phyloP scores from a whole-genome alignment of 2,888 invertebrate genomes.

The Eurytoma californica region DNA sequence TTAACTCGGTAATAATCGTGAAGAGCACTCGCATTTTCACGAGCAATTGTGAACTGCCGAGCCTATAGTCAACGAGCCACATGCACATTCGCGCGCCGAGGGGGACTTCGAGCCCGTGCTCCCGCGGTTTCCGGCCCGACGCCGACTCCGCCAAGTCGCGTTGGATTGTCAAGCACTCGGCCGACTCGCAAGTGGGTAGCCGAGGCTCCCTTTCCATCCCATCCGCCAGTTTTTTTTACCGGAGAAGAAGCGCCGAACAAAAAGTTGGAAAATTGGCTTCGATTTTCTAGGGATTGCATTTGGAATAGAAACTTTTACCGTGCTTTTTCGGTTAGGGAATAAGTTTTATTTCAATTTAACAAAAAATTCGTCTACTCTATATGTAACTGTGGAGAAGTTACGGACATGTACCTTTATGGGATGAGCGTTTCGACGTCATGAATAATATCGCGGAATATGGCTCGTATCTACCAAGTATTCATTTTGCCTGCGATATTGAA shows the following conservation, averaged over 20 bases:
- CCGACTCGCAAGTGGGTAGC: too few species aligned
- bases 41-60: constrained; percentile 57
- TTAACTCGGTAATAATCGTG: constrained; percentile 68
- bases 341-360: too few species aligned
- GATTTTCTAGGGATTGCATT: neutral
- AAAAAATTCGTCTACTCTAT: too few species aligned
- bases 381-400: too few species aligned
- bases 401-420: too few species aligned
- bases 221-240: neutral
- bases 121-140: constrained; percentile 3
- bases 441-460: constrained; percentile 8
- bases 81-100: neutral
- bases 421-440: neutral
- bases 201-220: neutral
- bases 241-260: neutral
- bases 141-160: neutral
- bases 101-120: neutral
- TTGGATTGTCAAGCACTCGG: constrained; percentile 32
- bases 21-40: constrained; percentile 59
- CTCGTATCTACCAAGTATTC: too few species aligned
- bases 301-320: too few species aligned
- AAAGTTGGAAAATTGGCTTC: constrained; percentile 25
- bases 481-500: constrained; percentile 1
- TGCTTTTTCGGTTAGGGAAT: too few species aligned
- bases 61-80: constrained; percentile 27